Percentiles rank a stretch among this genome's conserved stretches.
Conservation (phyloP, 2,113 vertebrate species). For the Microtus pennsylvanicus region DNA sequence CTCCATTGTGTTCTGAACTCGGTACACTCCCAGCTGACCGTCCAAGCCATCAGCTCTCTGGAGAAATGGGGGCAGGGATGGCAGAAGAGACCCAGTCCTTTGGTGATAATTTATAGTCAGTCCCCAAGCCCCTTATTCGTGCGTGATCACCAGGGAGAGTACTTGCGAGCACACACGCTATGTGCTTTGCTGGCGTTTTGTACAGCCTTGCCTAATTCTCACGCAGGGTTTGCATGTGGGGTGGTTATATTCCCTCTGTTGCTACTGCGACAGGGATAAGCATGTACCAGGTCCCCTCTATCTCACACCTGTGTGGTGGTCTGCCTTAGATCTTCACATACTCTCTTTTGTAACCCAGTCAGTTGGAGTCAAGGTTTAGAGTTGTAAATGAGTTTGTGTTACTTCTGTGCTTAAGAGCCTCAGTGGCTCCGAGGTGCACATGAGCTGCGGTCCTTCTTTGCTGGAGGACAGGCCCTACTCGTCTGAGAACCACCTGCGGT, state of each 20-base stretch:
- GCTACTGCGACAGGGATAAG: accelerated
- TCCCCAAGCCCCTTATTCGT: neutral
- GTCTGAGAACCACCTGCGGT: neutral
- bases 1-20: conserved; percentile 77
- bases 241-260: neutral
- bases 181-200: neutral
- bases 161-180: neutral
- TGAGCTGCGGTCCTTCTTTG: neutral
- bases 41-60: conserved; percentile 43
- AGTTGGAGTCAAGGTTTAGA: neutral
- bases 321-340: neutral
- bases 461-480: neutral
- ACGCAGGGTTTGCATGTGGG: accelerated
- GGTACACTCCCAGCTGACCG: conserved; percentile 46
- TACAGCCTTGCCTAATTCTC: neutral
- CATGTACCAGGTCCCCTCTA: neutral
- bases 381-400: neutral
- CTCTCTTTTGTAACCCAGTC: neutral
- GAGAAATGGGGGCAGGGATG: conserved; percentile 24
- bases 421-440: accelerated
- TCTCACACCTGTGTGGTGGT: neutral
- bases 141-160: neutral
- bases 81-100: conserved; percentile 28
- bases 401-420: neutral
- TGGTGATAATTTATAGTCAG: neutral